Evolutionary conservation across 1,140 invertebrate genomes (phyloP).

Genomic region (Pectinophora gossypiella): DNA sequence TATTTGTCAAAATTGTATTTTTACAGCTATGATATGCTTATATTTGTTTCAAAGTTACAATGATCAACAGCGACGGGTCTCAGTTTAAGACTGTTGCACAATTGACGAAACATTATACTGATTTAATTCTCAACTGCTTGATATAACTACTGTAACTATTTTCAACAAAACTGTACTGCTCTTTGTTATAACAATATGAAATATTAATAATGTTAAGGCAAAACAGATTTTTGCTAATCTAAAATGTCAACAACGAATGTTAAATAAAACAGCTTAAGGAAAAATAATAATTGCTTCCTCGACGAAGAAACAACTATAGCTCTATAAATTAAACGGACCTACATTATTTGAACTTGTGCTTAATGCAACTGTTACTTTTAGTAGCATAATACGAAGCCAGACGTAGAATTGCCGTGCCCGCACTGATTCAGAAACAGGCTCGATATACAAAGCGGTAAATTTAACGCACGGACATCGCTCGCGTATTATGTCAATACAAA

Average conservation of each 20-base stretch:
- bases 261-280: conserved; percentile 69
- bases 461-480: background rate
- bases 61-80: conserved; percentile 69
- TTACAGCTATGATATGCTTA: conserved; percentile 93
- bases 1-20: conserved; percentile 82
- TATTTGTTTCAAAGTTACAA: conserved; percentile 83
- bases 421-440: too few relatives aligned
- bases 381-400: conserved; percentile 43
- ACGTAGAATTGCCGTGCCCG: background rate
- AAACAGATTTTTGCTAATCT: conserved; percentile 72
- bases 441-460: too few relatives aligned
- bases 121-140: conserved; percentile 54
- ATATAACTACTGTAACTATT: conserved; percentile 55
- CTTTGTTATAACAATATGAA: conserved; percentile 65
- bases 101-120: conserved; percentile 64
- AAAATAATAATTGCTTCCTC: conserved; percentile 39
- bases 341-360: conserved; percentile 72
- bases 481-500: conserved; percentile 46
- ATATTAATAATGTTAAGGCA: conserved; percentile 73
- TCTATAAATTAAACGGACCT: conserved; percentile 69
- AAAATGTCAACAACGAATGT: conserved; percentile 72
- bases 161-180: conserved; percentile 68
- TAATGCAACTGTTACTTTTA: conserved; percentile 47
- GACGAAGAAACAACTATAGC: conserved; percentile 48
- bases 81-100: conserved; percentile 56